Evolutionary conservation across 2,888 invertebrate species (phyloP).

Genomic region (Euclidia mi): DNA sequence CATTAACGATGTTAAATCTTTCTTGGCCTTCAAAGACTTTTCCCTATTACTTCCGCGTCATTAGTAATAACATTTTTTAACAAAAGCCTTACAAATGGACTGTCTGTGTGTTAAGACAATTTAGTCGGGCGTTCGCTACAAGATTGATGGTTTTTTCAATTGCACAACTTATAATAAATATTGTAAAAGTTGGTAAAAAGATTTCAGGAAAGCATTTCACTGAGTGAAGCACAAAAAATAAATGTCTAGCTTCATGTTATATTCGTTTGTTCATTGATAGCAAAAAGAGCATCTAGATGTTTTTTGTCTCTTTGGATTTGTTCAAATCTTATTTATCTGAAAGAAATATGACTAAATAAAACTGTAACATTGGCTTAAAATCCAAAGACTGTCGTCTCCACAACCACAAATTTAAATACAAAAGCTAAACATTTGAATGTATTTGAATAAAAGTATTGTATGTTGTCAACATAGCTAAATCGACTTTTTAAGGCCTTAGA

Average conservation of each 20-base stretch:
- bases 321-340: not conserved
- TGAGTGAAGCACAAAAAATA: slow-evolving; percentile 8
- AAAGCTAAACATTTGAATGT: not conserved
- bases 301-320: not conserved
- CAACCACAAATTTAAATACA: not conserved
- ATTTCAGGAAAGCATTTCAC: slow-evolving; percentile 14
- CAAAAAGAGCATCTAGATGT: not conserved
- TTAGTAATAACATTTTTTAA: slow-evolving; percentile 75
- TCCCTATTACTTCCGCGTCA: slow-evolving; percentile 75
- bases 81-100: slow-evolving; percentile 75
- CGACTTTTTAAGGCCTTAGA: too few species aligned
- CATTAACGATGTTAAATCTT: slow-evolving; percentile 60
- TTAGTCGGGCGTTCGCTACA: slow-evolving; percentile 69
- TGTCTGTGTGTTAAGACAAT: slow-evolving; percentile 78
- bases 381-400: not conserved
- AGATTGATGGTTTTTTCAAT: slow-evolving; percentile 74
- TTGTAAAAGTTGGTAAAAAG: slow-evolving; percentile 44
- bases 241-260: not conserved
- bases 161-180: slow-evolving; percentile 77
- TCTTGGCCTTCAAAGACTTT: slow-evolving; percentile 58
- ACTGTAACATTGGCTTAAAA: not conserved
- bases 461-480: too few species aligned
- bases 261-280: too few species aligned
- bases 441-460: too few species aligned
- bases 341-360: not conserved